Percentiles rank a stretch among this genome's conserved stretches.
Evolutionary conservation across 2,113 vertebrate genomes (phyloP).

Genomic region (Aleadryas rufinucha): DNA sequence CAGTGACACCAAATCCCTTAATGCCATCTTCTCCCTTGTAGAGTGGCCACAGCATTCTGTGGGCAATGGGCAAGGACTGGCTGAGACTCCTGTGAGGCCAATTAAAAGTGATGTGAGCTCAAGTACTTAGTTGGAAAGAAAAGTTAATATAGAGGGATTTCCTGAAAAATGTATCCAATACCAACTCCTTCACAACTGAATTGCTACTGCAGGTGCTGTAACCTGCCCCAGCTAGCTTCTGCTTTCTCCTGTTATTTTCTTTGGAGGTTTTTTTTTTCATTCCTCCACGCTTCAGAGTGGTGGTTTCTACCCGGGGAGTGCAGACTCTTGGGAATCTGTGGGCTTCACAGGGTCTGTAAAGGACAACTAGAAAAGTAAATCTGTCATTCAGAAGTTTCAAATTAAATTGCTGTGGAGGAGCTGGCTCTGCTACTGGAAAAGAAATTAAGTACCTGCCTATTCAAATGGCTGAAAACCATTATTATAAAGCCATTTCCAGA

Average conservation of each 20-base stretch:
- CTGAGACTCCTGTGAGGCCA: background rate
- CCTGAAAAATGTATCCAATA: accelerated
- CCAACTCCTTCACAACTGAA: background rate
- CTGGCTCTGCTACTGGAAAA: background rate
- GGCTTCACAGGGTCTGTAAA: background rate
- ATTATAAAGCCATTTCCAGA: background rate
- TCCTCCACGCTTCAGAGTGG: background rate
- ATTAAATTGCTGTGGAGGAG: background rate
- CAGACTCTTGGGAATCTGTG: background rate
- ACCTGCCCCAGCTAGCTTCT: background rate
- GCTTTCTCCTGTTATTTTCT: background rate
- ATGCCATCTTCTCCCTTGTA: background rate
- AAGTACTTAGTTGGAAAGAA: background rate
- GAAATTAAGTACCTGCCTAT: background rate
- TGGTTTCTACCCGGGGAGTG: background rate
- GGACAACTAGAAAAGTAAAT: background rate
- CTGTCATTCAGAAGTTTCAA: background rate
- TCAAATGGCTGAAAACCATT: background rate
- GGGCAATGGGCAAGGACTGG: background rate
- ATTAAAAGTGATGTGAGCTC: background rate
- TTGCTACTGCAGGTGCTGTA: background rate
- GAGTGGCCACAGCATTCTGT: background rate
- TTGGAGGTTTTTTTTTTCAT: background rate
- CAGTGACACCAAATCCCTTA: background rate
- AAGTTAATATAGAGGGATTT: background rate